These are phyloP conservation scores for Gisinianus flammeolus DNA, from an alignment of 2,888 invertebrate species.

Conservation along the genomic window DNA sequence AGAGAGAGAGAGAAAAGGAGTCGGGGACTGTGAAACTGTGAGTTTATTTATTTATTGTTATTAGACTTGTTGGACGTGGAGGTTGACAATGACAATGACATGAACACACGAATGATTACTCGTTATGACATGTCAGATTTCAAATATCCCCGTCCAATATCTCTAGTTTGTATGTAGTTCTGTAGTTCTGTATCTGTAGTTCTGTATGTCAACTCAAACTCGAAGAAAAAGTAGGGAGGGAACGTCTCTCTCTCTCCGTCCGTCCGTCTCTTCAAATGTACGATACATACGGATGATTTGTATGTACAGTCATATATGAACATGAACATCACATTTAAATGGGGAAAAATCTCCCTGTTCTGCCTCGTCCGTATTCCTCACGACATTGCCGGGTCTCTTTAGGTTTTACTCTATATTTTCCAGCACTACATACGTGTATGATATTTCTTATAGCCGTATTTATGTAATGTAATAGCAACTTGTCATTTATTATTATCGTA, in stretches of 20 bases:
- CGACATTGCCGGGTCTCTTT: not conserved
- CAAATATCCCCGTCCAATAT: too few relatives aligned
- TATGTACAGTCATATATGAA: not conserved
- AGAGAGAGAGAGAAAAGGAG: too few relatives aligned
- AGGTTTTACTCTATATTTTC: not conserved
- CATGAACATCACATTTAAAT: constrained; percentile 16
- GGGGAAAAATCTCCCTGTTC: not conserved
- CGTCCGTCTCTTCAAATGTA: too few relatives aligned
- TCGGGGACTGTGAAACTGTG: too few relatives aligned
- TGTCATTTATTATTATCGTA: too few relatives aligned
- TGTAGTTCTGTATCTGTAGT: too few relatives aligned
- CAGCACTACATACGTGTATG: too few relatives aligned
- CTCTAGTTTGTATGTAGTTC: too few relatives aligned
- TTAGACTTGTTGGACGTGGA: not conserved
- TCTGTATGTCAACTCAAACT: too few relatives aligned
- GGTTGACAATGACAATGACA: constrained; percentile 19
- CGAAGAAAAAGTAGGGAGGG: not conserved
- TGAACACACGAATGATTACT: not conserved
- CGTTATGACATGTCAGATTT: constrained; percentile 27
- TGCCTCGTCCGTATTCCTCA: constrained; percentile 14
- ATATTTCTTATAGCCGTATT: too few relatives aligned
- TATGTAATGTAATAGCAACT: too few relatives aligned
- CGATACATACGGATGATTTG: too few relatives aligned
- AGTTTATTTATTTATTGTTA: constrained; percentile 25
- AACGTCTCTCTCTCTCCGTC: not conserved